Conservation (phyloP, 2,888 invertebrate genomes). For the Anorthoa munda region DNA sequence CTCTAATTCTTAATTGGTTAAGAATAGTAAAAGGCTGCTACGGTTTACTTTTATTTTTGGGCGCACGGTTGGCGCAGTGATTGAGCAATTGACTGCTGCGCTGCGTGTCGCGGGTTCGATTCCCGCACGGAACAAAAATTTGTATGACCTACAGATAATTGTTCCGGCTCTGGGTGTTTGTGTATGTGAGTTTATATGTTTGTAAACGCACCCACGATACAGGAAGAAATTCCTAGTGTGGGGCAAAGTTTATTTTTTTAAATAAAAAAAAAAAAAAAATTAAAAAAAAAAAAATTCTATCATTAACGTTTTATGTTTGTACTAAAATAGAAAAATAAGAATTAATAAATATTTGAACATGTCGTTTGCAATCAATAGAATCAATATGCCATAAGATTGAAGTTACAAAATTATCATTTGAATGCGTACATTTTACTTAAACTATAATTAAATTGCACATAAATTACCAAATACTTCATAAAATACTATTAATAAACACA, state of each 20-base stretch:
- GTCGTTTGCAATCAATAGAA: neutral
- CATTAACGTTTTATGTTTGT: neutral
- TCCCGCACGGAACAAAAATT: too few species aligned
- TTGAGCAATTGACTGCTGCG: too few species aligned
- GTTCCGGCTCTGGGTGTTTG: too few species aligned
- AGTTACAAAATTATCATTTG: neutral
- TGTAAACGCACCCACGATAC: too few species aligned
- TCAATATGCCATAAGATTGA: neutral
- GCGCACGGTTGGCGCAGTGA: too few species aligned
- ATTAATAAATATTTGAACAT: neutral
- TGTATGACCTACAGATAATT: too few species aligned
- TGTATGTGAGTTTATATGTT: too few species aligned
- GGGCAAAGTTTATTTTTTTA: too few species aligned
- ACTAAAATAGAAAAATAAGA: neutral
- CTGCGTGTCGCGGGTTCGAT: too few species aligned
- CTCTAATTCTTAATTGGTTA: neutral
- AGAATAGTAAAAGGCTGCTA: neutral
- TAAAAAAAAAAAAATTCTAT: too few species aligned
- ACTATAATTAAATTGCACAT: neutral
- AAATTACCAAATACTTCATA: neutral
- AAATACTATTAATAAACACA: neutral
- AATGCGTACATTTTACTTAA: neutral
- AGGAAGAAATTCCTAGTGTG: too few species aligned
- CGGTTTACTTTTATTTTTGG: neutral
- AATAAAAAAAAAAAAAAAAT: too few species aligned